These are phyloP conservation scores for Lycocerus yunnanus DNA, from an alignment of 2,888 invertebrate species.

Conservation along the genomic window DNA sequence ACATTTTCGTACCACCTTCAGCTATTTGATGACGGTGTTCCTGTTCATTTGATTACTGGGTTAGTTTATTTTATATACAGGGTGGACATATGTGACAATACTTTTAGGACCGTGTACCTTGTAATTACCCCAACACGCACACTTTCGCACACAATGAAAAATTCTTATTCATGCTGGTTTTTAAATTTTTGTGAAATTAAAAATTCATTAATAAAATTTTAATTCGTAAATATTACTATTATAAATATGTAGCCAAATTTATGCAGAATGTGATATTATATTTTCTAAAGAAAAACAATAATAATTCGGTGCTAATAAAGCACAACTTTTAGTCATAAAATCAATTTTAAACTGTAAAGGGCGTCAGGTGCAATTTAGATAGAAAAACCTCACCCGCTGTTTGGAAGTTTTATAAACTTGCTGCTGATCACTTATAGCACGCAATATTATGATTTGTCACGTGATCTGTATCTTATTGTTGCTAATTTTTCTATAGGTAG, in stretches of 20 bases:
- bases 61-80: too few relatives aligned
- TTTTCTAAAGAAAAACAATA: background rate
- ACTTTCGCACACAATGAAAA: background rate
- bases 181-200: background rate
- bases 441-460: conserved; percentile 48
- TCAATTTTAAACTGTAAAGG: conserved; percentile 41
- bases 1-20: too few relatives aligned
- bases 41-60: too few relatives aligned
- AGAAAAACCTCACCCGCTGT: conserved; percentile 37
- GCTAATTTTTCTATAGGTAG: conserved; percentile 12
- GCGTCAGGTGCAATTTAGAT: conserved; percentile 42
- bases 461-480: conserved; percentile 37
- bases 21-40: too few relatives aligned
- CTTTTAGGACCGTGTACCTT: background rate
- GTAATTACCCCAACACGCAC: background rate
- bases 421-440: conserved; percentile 33
- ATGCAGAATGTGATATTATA: background rate
- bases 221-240: background rate
- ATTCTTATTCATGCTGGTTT: background rate
- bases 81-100: too few relatives aligned
- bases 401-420: conserved; percentile 41
- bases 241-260: background rate
- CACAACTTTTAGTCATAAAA: conserved; percentile 32
- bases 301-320: conserved; percentile 2
- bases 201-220: background rate